Evolutionary conservation across 30 jellyfish, hydroid and myxozoan genomes (phyloP), one percentile per base, ranked within the genome.

Genomic region (Aurelia aurita complex sp. Pacific): DNA sequence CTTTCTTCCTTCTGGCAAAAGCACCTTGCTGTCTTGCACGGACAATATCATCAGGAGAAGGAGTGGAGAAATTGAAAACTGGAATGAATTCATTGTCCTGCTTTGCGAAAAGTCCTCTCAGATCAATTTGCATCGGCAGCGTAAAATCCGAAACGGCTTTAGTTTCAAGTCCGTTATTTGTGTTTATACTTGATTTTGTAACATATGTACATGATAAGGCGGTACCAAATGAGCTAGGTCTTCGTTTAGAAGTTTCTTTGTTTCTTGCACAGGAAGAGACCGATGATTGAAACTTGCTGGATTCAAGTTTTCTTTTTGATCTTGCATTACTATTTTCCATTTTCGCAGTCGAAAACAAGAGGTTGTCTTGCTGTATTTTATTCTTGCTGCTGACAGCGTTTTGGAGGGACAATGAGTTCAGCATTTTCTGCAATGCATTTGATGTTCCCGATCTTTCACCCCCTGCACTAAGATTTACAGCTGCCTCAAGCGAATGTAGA

Each of bases 1-100:
- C 42, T 59, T 69, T 69, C 62, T 46, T 46, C 57, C 57, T 46
- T 46, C 57, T 46, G 2, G 57, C 57, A 75, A 86, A 80, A 3
- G 95, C 95, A 19, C 79, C 62, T 14, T 67, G 61, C 53, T 92
- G 98, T 43, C 65, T 64, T 16, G 80, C 60, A 1, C 16, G 32
- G 17, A 92, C 97, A 32, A 86, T 55, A 46, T 92, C 98, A 64
- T 92, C 98, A 35, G 94, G 98, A 57, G 98, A 92, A n/a, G 97
- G 98, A 0, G 92, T 74, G 62, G 90, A 51, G 72, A 92, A 92
- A 36, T 67, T 72, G 75, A 65, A 86, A 19, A 70, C 61, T 46
- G 57, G 57, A 17, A 67, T 69, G 12, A 64, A 51, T 16, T 23
- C 42, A 18, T 43, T 76, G 17, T 19, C 54, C 15, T 67, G 62